Conservation (phyloP, 2,888 invertebrate genomes). For the Vesta saturnalis region DNA sequence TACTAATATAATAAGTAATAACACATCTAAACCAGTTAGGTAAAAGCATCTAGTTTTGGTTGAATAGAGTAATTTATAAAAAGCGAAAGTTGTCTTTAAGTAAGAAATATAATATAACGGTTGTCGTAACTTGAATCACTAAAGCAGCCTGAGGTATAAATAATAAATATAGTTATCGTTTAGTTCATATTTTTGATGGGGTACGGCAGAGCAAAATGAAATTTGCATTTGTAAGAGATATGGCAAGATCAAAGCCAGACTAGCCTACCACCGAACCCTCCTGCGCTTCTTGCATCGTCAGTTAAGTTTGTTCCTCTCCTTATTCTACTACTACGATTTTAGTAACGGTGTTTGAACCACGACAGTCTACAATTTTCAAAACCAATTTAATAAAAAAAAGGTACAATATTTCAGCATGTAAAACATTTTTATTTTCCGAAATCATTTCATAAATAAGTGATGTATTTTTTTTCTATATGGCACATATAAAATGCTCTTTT, state of each 20-base stretch:
- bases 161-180: slow-evolving; percentile 72
- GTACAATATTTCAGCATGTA: background rate
- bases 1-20: background rate
- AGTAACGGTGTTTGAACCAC: slow-evolving; percentile 42
- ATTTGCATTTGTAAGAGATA: slow-evolving; percentile 66
- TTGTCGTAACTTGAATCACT: slow-evolving; percentile 47
- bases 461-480: too few species aligned
- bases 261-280: slow-evolving; percentile 48
- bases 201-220: slow-evolving; percentile 64
- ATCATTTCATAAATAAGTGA: too few species aligned
- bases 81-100: background rate
- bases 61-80: too few species aligned
- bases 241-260: slow-evolving; percentile 63
- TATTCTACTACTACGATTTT: slow-evolving; percentile 44
- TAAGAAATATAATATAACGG: slow-evolving; percentile 21
- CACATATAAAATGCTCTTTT: too few species aligned
- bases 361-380: slow-evolving; percentile 7
- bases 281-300: slow-evolving; percentile 37
- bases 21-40: slow-evolving; percentile 6
- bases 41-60: background rate
- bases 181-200: slow-evolving; percentile 70
- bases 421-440: too few species aligned
- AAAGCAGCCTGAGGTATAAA: slow-evolving; percentile 65
- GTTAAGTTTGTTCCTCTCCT: slow-evolving; percentile 40
- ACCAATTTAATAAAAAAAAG: slow-evolving; percentile 1